Percentiles rank a stretch among this genome's conserved stretches.
Conservation (phyloP, 2,888 invertebrate species). For the Ochropacha duplaris region DNA sequence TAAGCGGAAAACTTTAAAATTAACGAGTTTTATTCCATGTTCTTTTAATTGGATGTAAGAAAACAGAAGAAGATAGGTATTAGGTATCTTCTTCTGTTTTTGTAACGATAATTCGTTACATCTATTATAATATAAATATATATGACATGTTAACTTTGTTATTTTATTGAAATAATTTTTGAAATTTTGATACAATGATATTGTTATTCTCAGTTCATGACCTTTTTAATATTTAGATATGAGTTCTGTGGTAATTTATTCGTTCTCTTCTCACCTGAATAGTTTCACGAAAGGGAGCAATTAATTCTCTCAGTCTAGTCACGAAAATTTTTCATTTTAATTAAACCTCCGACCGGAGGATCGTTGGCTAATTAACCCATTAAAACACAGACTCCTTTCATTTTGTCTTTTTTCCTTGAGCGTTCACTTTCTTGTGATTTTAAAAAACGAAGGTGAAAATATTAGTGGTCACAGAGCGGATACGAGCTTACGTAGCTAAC, state of each 20-base stretch:
- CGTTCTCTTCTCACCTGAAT: slow-evolving; percentile 72
- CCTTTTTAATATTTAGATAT: slow-evolving; percentile 1
- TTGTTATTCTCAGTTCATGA: not conserved
- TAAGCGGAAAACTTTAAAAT: slow-evolving; percentile 45
- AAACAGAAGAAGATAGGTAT: slow-evolving; percentile 22
- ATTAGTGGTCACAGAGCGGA: not conserved
- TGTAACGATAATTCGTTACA: no score
- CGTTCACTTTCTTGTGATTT: slow-evolving; percentile 76
- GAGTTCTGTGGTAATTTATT: slow-evolving; percentile 48
- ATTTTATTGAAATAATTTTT: slow-evolving; percentile 13
- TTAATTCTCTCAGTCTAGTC: slow-evolving; percentile 76
- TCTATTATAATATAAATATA: no score
- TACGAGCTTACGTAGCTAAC: not conserved
- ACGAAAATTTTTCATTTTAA: slow-evolving; percentile 82
- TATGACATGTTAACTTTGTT: no score
- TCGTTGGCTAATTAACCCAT: slow-evolving; percentile 82
- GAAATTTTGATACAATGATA: no score
- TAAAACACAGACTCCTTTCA: slow-evolving; percentile 78
- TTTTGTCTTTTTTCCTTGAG: slow-evolving; percentile 66
- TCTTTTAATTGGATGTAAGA: slow-evolving; percentile 33
- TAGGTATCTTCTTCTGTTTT: no score
- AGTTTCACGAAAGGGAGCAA: slow-evolving; percentile 74
- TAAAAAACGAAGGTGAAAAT: slow-evolving; percentile 53
- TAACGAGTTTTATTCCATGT: slow-evolving; percentile 30
- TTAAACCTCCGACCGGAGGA: slow-evolving; percentile 76